Evolutionary conservation across 2,888 invertebrate species (phyloP), one percentile per base, ranked within the genome.

Genomic region (Yponomeuta evonymella): DNA sequence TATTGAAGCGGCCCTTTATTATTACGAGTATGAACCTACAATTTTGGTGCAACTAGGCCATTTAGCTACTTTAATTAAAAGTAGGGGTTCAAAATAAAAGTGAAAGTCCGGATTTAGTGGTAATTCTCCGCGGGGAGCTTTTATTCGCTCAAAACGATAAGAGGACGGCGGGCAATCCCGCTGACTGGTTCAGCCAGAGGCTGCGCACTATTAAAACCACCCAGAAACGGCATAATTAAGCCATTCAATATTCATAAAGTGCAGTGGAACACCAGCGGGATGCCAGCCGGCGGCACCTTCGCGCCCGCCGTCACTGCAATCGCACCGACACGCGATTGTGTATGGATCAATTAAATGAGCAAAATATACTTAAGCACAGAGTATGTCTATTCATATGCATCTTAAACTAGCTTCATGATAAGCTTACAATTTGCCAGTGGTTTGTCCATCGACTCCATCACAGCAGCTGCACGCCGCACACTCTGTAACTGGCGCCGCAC

Each of bases 201-300:
- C 62, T 2, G 15, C 1, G 63, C 63, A 29, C 23, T 63, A 23
- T 63, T 63, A 23, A 63, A 23, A 63, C 63, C 63, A 10, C 63
- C 23, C 63, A 29, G 29, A 29, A 9, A 63, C 63, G n/a, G 63
- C 63, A 63, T 63, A 63, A 63, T 63, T 63, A 29, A 63, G 23
- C 63, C n/a, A 10, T 29, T 63, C 63, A 63, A 63, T 63, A 63
- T 63, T 63, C 63, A 63, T 63, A 63, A 63, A 63, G 23, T 63
- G 63, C 63, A 63, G 10, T 63, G 29, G 23, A 63, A 63, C 63
- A 63, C 23, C 63, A 29, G 23, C 10, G 11, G 23, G 10, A 12
- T 29, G 63, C n/a, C n/a, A 10, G 29, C 63, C 43, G 43, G 8
- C 23, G 6, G 8, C 43, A 43, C 43, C 8, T 8, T 43, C 43